Conservation (phyloP, 2,797 vertebrate genomes). For the Pangasius mekongensis region DNA sequence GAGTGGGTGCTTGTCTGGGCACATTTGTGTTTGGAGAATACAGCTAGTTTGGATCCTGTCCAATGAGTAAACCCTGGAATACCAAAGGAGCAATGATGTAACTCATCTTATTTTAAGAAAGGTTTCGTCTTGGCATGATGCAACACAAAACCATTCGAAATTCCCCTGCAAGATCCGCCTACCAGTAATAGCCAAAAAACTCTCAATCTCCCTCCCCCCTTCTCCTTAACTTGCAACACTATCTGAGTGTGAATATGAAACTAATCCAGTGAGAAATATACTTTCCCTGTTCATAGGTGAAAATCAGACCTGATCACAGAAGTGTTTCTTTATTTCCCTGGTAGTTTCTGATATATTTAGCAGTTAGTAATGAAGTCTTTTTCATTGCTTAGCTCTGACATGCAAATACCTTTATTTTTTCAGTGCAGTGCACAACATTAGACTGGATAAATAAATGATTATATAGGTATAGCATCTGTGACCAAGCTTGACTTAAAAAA, state of each 20-base stretch:
- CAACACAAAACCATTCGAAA: conserved; percentile 36
- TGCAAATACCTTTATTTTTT: neutral
- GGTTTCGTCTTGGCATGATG: conserved; percentile 55
- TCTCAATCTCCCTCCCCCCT: neutral
- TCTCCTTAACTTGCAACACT: neutral
- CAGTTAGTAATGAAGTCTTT: neutral
- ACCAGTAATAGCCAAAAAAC: neutral
- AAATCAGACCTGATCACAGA: neutral
- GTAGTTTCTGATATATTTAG: neutral
- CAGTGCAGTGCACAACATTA: neutral
- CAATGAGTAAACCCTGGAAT: conserved; percentile 17
- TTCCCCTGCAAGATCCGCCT: conserved; percentile 9
- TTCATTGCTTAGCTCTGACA: neutral
- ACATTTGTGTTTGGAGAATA: neutral
- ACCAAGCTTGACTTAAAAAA: neutral
- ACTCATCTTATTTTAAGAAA: conserved; percentile 20
- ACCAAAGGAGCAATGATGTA: conserved; percentile 39
- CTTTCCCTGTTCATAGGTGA: neutral
- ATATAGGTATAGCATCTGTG: neutral
- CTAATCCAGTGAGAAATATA: neutral
- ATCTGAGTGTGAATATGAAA: neutral
- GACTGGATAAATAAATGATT: neutral
- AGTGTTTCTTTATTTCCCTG: neutral
- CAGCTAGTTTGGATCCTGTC: neutral
- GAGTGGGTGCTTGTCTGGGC: neutral